Evolutionary conservation across 2,888 invertebrate species (phyloP), one percentile per base, ranked within the genome.

Genomic region (Desoria tigrina): DNA sequence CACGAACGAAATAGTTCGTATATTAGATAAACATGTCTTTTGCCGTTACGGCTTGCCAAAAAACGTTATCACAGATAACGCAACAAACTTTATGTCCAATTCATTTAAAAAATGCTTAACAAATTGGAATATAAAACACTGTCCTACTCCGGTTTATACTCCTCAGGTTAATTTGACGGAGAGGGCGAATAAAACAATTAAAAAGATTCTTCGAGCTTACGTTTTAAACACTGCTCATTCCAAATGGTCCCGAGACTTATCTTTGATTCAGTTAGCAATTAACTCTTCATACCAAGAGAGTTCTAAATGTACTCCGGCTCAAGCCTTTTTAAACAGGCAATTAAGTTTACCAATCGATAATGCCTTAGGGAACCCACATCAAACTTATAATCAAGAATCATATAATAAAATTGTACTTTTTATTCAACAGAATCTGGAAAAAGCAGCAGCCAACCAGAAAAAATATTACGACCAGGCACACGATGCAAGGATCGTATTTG

Each of bases 161-260:
- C 66, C 73, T 0, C 74, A 75, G 63, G 23, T 64, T 1, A 74
- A 75, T 49, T 28, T 65, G 11, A 42, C 68, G 3, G 75, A 75
- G 42, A 16, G 74, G 1, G 49, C 65, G 0, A 71, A 74, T 39
- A 9, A 65, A 4, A 65, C 58, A 2, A 39, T 71, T 14, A 51
- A 51, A 26, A 27, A 14, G 3, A 28, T 55, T 27, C 11, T 55
- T 9, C 4, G 55, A 27, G 37, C 32, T 27, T 55, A 28, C 28
- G 16, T 55, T 3, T 27, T 14, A 26, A 27, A 18, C 18, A 9
- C 4, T 6, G 2, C 23, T 6, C 55, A 55, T 21, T 26, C 16
- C 6, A 14, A n/a, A 6, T 55, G 55, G 55, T 27, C 32, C 4
- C 4, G 18, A 18, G 2, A 14, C 28, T 7, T 55, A 18, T 32